A percentile compares a stretch with the other conserved stretches of the same genome.
These are phyloP conservation scores for Porites cylindrica DNA, from an alignment of 92 coral and sea anemone genomes.

Conservation along the genomic window DNA sequence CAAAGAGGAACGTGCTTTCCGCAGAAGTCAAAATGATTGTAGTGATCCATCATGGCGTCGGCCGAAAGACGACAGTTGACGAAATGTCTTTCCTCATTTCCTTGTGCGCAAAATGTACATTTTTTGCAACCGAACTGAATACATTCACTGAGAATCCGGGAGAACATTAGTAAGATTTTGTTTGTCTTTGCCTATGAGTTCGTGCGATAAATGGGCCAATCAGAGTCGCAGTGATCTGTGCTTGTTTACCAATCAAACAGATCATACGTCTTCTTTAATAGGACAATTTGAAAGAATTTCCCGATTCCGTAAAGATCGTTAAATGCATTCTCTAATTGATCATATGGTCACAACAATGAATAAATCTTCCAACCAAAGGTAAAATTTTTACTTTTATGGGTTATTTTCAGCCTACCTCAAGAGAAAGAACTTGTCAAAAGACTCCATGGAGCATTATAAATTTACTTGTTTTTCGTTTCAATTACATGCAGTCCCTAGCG, in stretches of 20 bases:
- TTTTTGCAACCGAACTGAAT: not conserved
- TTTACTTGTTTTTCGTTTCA: too few species aligned
- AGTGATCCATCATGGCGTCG: not conserved
- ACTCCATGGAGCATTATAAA: too few species aligned
- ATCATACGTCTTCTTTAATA: conserved; percentile 27
- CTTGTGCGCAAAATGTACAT: not conserved
- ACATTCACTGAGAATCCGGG: not conserved
- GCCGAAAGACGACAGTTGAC: not conserved
- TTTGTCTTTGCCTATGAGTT: not conserved
- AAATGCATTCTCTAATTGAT: not conserved
- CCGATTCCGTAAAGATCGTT: not conserved
- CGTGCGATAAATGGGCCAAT: too few species aligned
- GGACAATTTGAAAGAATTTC: conserved; percentile 28
- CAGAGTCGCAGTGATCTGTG: not conserved
- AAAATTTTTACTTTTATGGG: too few species aligned
- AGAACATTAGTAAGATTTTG: not conserved
- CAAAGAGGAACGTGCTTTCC: conserved; percentile 46
- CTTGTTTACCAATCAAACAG: not conserved
- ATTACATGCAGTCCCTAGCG: too few species aligned
- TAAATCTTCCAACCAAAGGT: too few species aligned
- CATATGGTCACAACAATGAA: not conserved
- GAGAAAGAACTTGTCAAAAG: too few species aligned
- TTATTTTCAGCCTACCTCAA: too few species aligned
- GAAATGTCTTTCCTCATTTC: not conserved
- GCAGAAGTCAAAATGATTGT: not conserved